A percentile compares a stretch with the other conserved stretches of the same genome.
These are phyloP conservation scores for Lophius piscatorius DNA, from an alignment of 2,113 vertebrate genomes.

Conservation along the genomic window DNA sequence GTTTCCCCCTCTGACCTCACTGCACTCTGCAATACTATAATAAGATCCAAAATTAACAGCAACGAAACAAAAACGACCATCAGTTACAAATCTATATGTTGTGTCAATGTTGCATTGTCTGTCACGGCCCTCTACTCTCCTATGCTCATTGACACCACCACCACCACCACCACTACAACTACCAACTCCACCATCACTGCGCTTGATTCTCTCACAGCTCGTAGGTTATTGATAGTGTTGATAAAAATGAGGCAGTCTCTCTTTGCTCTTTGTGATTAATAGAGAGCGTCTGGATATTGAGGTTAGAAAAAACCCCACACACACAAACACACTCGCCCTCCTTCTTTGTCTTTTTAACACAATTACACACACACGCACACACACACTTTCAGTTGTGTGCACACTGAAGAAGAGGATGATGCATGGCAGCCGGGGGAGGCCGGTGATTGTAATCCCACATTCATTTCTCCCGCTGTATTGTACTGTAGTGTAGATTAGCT, in stretches of 20 bases:
- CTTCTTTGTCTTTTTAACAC: not conserved
- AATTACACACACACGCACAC: slow-evolving; percentile 3
- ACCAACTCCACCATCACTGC: slow-evolving; percentile 12
- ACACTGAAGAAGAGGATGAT: slow-evolving; percentile 25
- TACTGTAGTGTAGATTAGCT: slow-evolving; percentile 26
- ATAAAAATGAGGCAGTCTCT: slow-evolving; percentile 70
- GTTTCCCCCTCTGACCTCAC: slow-evolving; percentile 17
- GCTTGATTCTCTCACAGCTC: slow-evolving; percentile 42
- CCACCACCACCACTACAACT: no score
- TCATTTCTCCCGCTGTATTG: slow-evolving; percentile 37
- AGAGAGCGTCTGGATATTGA: slow-evolving; percentile 65
- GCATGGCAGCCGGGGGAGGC: slow-evolving; percentile 34
- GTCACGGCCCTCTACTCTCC: slow-evolving; percentile 18
- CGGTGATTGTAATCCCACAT: slow-evolving; percentile 48
- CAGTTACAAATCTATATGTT: slow-evolving; percentile 2
- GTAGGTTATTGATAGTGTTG: slow-evolving; percentile 64
- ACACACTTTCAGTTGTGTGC: slow-evolving; percentile 1
- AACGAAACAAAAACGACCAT: not conserved
- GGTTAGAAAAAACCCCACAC: slow-evolving; percentile 48
- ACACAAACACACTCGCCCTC: slow-evolving; percentile 13
- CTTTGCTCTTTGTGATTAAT: slow-evolving; percentile 70
- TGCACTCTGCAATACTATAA: slow-evolving; percentile 9
- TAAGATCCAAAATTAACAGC: not conserved
- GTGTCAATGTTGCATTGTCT: slow-evolving; percentile 12
- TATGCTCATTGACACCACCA: no score